Percentiles rank a stretch among this genome's conserved stretches.
These are phyloP conservation scores for Heteronetta atricapilla DNA, from an alignment of 2,113 vertebrate genomes.

Conservation along the genomic window DNA sequence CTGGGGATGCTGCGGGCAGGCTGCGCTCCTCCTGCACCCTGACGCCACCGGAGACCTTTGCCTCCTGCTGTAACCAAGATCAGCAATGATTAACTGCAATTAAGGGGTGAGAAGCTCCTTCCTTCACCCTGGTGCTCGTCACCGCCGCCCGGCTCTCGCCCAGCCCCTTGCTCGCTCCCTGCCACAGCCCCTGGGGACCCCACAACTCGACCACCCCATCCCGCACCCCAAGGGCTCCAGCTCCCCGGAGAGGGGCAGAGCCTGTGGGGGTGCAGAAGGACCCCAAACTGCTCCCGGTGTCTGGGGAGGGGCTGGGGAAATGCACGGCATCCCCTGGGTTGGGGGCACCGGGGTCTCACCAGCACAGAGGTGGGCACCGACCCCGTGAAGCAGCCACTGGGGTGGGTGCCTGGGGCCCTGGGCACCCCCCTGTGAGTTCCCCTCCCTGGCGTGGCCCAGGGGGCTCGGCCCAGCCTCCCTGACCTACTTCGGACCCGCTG, in stretches of 20 bases:
- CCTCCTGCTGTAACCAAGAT: constrained; percentile 4
- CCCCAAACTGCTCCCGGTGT: background rate
- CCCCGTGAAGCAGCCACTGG: background rate
- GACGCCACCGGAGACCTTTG: constrained; percentile 40
- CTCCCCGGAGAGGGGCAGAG: background rate
- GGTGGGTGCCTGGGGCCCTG: background rate
- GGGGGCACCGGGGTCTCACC: background rate
- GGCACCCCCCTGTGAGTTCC: background rate
- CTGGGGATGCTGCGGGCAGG: background rate
- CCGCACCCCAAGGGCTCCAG: background rate
- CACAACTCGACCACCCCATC: background rate
- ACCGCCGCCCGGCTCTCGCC: background rate
- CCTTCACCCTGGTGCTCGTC: background rate
- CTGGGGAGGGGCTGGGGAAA: background rate
- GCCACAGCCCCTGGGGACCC: rapidly evolving
- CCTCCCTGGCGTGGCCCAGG: background rate
- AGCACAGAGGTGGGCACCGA: background rate
- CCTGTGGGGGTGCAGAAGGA: background rate
- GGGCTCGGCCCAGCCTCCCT: constrained; percentile 28
- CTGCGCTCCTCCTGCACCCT: background rate
- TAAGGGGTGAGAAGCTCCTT: background rate
- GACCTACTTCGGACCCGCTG: constrained; percentile 37
- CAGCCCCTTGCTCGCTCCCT: background rate
- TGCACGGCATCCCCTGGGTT: background rate
- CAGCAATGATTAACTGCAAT: constrained; percentile 67